These are phyloP conservation scores for Anguilla japonica DNA, from an alignment of 2,113 vertebrate genomes.

Conservation along the genomic window DNA sequence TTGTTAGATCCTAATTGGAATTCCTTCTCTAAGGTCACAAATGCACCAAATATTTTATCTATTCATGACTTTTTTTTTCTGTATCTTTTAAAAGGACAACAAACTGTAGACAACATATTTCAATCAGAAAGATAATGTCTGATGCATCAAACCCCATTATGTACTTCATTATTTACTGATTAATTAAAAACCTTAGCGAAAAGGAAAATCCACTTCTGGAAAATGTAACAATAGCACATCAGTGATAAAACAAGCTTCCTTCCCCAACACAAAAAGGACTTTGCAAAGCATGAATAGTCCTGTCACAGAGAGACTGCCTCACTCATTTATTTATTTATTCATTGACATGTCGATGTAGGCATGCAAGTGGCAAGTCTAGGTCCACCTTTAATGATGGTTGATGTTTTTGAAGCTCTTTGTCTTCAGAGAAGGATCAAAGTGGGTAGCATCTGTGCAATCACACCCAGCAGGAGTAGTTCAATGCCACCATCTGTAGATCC, in stretches of 20 bases:
- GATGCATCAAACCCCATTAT: not conserved
- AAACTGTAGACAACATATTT: not conserved
- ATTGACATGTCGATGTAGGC: not conserved
- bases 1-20: not conserved
- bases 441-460: not conserved
- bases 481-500: not conserved
- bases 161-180: not conserved
- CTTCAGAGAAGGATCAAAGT: not conserved
- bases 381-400: not conserved
- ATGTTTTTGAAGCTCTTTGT: slow-evolving; percentile 1
- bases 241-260: not conserved
- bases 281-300: not conserved
- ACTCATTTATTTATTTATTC: not conserved
- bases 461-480: not conserved
- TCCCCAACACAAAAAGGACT: not conserved
- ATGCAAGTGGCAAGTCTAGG: not conserved
- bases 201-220: not conserved
- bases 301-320: not conserved
- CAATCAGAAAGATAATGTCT: not conserved
- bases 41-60: not conserved
- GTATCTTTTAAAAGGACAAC: not conserved
- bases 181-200: not conserved
- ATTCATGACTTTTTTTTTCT: too few species aligned
- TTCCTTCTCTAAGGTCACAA: not conserved
- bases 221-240: not conserved